Base-by-base conservation (phyloP, 2,888 invertebrate genomes). In the Idaea biselata region DNA sequence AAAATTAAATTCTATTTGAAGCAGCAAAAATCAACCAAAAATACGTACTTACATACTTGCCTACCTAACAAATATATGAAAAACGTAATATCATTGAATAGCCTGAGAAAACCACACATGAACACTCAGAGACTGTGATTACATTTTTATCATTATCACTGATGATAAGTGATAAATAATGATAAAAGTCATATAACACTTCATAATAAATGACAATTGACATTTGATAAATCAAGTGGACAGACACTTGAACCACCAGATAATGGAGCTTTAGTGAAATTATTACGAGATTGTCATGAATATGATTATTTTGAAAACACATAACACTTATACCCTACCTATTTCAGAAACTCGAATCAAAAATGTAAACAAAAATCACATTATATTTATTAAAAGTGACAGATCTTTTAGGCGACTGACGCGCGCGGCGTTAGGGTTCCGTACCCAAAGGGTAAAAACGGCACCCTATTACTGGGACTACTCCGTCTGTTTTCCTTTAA, bases 121-220 rank as follows among this genome's bases (percentile, higher is more conserved):
- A 18, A 17, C 63, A 71, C 67, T 70, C 61, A 56, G 65, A 67
- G 58, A 64, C 73, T 59, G 68, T 76, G 79, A 82, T 83, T 80
- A 77, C 69, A 14, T 44, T 44, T 44, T 44, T 44, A 44, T 44
- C 44, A 44, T 44, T 44, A 44, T 44, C 44, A 44, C 44, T 44
- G 14, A 44, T 44, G 44, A 44, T 44, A 44, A 69, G 65, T 74
- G 74, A 77, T 73, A 75, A 69, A 60, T 25, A 63, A 62, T 67
- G 73, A 69, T 75, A 25, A 25, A 25, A 25, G 25, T 25, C 25
- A 25, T 25, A 25, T 25, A 78, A 18, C 55, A 71, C 68, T 68
- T 68, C 63, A 73, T 75, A 77, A 72, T 75, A 77, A 78, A 76
- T 81, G 81, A 80, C 80, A 81, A 73, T 69, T 73, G 72, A 72